Evolutionary conservation across 92 coral and sea anemone species (phyloP), one percentile per base, ranked within the genome.

Genomic region (Phymanthus crucifer): DNA sequence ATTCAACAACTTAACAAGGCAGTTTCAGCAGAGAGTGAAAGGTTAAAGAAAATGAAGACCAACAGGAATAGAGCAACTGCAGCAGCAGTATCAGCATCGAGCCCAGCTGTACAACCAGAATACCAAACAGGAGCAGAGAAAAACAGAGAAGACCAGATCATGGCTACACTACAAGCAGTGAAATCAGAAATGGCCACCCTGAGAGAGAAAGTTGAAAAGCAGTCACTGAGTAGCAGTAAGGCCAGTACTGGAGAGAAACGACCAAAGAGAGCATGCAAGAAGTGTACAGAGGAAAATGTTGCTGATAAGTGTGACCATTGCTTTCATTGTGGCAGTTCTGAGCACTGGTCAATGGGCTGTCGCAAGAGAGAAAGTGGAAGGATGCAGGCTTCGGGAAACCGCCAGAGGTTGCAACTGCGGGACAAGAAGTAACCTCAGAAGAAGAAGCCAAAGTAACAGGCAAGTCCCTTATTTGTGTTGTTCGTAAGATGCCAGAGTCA

Each of bases 11-110:
- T 88, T 66, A 88, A 87, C 47, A 72, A 31, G 58, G 92, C 94
- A 0, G 80, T 80, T 3, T 82, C 92, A 57, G 87, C 90, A 38
- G 94, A 92, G 78, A 84, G 73, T 27, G 90, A 92, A 58, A 81
- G 92, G 35, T 45, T 71, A n/a, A 90, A 83, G 24, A 91, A 91
- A 75, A 70, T 84, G 40, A 78, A 40, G 26, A 82, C 69, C 64
- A 79, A 32, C 73, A 13, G 83, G 64, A 82, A 80, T 52, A 13
- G 71, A 34, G 78, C 93, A 38, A 52, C 66, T 13, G 67, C 79
- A 37, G 46, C 87, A 64, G 69, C 40, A 18, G 75, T 86, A 14
- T 40, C 83, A 83, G 77, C 69, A 37, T 68, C 85, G 36, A 70
- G 40, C 45, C 26, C 69, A 17, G 21, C 40, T 3, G n/a, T 70